Evolutionary conservation across 2,888 invertebrate genomes (phyloP).

Genomic region (Pheosia gnoma): DNA sequence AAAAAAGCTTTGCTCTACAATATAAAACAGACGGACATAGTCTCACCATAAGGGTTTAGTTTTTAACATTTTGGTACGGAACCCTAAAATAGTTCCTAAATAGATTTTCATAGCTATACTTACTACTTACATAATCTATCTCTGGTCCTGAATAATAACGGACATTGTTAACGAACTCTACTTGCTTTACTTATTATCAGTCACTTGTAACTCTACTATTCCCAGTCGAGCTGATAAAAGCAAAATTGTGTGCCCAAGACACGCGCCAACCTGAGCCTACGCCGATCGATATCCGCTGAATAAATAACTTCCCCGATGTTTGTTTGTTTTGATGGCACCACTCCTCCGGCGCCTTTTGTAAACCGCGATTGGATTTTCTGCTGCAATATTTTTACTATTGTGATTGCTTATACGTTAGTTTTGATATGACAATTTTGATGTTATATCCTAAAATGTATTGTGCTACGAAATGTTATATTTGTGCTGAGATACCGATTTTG

Average conservation of each 20-base stretch:
- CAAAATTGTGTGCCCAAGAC: slow-evolving; percentile 39
- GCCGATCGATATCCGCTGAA: slow-evolving; percentile 53
- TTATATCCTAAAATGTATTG: not conserved
- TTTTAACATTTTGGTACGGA: too few relatives aligned
- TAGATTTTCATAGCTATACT: too few relatives aligned
- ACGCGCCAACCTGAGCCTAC: slow-evolving; percentile 39
- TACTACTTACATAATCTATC: too few relatives aligned
- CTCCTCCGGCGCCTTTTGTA: slow-evolving; percentile 20
- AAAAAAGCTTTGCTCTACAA: too few relatives aligned
- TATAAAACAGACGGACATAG: too few relatives aligned
- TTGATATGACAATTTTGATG: slow-evolving; percentile 1
- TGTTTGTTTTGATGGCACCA: slow-evolving; percentile 36
- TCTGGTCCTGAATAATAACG: too few relatives aligned
- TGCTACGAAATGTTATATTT: slow-evolving; percentile 5
- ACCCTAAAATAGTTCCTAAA: too few relatives aligned
- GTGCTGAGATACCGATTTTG: slow-evolving; percentile 6
- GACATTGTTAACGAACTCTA: too few relatives aligned
- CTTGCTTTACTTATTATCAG: too few relatives aligned
- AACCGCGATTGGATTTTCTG: slow-evolving; percentile 29
- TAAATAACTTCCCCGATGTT: slow-evolving; percentile 47
- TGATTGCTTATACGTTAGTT: slow-evolving; percentile 18
- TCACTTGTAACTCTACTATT: too few relatives aligned
- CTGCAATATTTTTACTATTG: slow-evolving; percentile 25
- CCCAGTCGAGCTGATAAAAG: slow-evolving; percentile 1
- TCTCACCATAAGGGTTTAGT: too few relatives aligned